phyloP scores from a whole-genome alignment of 2,888 invertebrate genomes.

The Phalera bucephala region DNA sequence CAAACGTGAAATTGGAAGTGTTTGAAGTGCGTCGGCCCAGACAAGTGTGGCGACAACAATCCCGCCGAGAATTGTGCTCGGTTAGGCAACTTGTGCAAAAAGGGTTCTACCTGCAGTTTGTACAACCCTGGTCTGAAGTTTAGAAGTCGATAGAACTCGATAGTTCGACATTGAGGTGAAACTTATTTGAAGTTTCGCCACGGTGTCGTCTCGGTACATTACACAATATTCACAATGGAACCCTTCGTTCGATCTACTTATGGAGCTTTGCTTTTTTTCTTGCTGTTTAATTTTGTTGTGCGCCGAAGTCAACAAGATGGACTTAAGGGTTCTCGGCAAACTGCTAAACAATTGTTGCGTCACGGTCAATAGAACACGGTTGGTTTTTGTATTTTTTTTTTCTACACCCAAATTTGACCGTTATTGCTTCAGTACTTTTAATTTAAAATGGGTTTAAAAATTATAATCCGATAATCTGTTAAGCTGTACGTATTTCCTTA shows the following conservation, averaged over 20 bases:
- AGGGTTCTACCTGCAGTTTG: conserved; percentile 72
- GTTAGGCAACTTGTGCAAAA: conserved; percentile 74
- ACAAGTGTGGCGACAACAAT: conserved; percentile 75
- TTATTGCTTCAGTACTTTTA: conserved; percentile 53
- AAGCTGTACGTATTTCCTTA: conserved; percentile 19
- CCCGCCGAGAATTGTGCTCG: conserved; percentile 44
- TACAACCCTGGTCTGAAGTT: conserved; percentile 44
- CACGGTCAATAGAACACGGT: conserved; percentile 76
- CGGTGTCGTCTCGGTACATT: conserved; percentile 74
- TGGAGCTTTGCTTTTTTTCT: conserved; percentile 65
- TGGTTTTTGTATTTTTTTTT: conserved; percentile 60
- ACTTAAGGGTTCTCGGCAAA: conserved; percentile 72
- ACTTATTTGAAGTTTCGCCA: conserved; percentile 53
- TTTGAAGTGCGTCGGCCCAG: conserved; percentile 57
- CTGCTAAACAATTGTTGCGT: conserved; percentile 81
- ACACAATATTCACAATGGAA: conserved; percentile 79
- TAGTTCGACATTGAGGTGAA: conserved; percentile 26
- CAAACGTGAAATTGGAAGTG: conserved; percentile 75
- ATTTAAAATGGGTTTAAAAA: conserved; percentile 51
- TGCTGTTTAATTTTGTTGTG: conserved; percentile 62
- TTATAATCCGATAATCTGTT: conserved; percentile 46
- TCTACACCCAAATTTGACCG: conserved; percentile 40
- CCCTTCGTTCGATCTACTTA: conserved; percentile 74
- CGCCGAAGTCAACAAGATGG: conserved; percentile 78
- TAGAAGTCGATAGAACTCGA: conserved; percentile 13